phyloP scores from a whole-genome alignment of 2,888 invertebrate genomes.

The Cyrtodaria siliqua region DNA sequence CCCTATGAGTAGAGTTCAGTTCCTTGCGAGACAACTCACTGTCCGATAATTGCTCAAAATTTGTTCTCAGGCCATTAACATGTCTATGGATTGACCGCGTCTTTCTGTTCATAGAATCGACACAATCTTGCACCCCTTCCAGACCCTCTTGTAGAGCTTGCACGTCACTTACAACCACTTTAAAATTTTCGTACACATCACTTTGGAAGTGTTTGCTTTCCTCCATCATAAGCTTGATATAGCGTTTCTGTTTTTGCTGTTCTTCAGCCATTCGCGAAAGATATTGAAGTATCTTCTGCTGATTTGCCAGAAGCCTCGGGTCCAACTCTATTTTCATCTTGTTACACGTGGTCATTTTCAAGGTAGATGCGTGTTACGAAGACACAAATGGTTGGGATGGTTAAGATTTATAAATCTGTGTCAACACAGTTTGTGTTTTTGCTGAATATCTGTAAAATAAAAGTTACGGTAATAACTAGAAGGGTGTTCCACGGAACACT shows the following conservation, averaged over 20 bases:
- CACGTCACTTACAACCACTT: background rate
- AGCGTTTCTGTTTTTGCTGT: slow-evolving; percentile 10
- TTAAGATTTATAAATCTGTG: no score
- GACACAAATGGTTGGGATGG: no score
- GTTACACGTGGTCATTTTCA: background rate
- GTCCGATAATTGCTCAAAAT: background rate
- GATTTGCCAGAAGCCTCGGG: slow-evolving; percentile 20
- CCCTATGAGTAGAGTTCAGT: no score
- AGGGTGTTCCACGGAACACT: no score
- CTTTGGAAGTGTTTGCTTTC: slow-evolving; percentile 24
- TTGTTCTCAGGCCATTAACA: background rate
- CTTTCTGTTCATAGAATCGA: slow-evolving; percentile 11
- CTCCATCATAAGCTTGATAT: slow-evolving; percentile 10
- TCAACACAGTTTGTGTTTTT: no score
- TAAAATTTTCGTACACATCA: slow-evolving; percentile 15
- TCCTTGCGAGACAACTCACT: no score
- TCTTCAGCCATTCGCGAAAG: slow-evolving; percentile 13
- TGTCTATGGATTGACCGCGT: slow-evolving; percentile 12
- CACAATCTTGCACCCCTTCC: background rate
- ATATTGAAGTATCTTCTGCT: slow-evolving; percentile 16
- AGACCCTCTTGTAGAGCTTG: slow-evolving; percentile 1
- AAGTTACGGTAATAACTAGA: no score
- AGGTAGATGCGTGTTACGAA: background rate
- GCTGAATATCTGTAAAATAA: no score
- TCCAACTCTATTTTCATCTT: slow-evolving; percentile 12